These are phyloP conservation scores for Nasonovia ribisnigri DNA, from an alignment of 2,888 invertebrate species.

Conservation along the genomic window DNA sequence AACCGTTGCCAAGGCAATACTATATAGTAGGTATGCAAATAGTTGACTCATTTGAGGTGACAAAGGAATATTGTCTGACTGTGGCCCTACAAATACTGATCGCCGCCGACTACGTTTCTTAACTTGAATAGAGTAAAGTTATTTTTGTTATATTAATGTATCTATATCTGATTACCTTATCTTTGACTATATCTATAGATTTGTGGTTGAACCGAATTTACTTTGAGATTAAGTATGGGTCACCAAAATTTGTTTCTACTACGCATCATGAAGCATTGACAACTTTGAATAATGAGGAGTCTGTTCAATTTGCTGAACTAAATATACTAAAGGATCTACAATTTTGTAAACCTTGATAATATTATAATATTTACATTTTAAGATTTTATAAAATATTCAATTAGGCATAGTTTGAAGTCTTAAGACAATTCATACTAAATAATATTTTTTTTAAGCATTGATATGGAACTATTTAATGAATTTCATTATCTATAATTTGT, in stretches of 20 bases:
- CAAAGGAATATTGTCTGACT: no score
- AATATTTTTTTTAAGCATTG: background rate
- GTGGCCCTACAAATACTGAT: no score
- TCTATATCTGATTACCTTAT: background rate
- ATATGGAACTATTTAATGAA: background rate
- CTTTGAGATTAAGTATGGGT: constrained; percentile 36
- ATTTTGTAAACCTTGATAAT: background rate
- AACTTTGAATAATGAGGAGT: constrained; percentile 33
- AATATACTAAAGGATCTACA: background rate
- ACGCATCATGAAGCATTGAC: constrained; percentile 23
- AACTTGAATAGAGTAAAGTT: background rate
- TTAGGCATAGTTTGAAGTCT: background rate
- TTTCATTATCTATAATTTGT: background rate
- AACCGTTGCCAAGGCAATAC: no score
- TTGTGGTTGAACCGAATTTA: constrained; percentile 50
- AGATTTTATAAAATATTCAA: background rate
- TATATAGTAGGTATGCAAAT: no score
- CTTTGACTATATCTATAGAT: background rate
- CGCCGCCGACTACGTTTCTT: no score
- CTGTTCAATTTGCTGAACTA: constrained; percentile 40
- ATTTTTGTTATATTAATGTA: background rate
- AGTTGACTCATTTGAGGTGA: no score
- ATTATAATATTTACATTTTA: background rate
- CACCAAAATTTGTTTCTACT: background rate
- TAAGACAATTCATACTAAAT: background rate